A percentile compares a stretch with the other conserved stretches of the same genome.
These are phyloP conservation scores for Scaeva pyrastri DNA, from an alignment of 2,888 invertebrate species.

Conservation along the genomic window DNA sequence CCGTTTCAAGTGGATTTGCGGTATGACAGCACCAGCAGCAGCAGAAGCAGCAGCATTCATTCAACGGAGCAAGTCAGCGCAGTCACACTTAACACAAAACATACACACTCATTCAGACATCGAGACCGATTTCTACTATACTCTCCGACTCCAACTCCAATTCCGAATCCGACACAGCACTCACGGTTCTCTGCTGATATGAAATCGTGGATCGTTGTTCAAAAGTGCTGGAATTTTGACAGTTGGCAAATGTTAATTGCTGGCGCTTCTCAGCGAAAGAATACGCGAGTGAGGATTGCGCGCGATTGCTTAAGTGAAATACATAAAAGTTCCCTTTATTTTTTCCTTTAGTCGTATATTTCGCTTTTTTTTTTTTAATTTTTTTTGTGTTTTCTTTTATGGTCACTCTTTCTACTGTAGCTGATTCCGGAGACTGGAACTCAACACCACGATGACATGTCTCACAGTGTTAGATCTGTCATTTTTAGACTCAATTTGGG, in stretches of 20 bases:
- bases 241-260: conserved; percentile 75
- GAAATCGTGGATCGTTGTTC: conserved; percentile 43
- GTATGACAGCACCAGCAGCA: conserved; percentile 31
- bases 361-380: background rate
- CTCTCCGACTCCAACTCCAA: no score
- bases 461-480: conserved; percentile 61
- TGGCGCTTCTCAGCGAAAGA: conserved; percentile 60
- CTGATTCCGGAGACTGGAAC: conserved; percentile 12
- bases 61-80: conserved; percentile 61
- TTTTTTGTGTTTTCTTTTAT: conserved; percentile 37
- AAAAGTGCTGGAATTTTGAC: conserved; percentile 68
- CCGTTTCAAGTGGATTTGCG: conserved; percentile 63
- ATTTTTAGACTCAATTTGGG: conserved; percentile 65
- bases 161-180: conserved; percentile 19
- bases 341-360: background rate
- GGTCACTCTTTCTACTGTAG: conserved; percentile 45
- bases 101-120: conserved; percentile 37
- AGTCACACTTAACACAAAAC: conserved; percentile 65
- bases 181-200: background rate
- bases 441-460: conserved; percentile 61
- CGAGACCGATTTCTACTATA: conserved; percentile 5
- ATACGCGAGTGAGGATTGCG: conserved; percentile 47
- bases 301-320: conserved; percentile 22
- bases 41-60: conserved; percentile 40
- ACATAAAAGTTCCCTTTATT: background rate